Evolutionary conservation across 1,140 invertebrate species (phyloP).

Genomic region (Listronotus bonariensis): DNA sequence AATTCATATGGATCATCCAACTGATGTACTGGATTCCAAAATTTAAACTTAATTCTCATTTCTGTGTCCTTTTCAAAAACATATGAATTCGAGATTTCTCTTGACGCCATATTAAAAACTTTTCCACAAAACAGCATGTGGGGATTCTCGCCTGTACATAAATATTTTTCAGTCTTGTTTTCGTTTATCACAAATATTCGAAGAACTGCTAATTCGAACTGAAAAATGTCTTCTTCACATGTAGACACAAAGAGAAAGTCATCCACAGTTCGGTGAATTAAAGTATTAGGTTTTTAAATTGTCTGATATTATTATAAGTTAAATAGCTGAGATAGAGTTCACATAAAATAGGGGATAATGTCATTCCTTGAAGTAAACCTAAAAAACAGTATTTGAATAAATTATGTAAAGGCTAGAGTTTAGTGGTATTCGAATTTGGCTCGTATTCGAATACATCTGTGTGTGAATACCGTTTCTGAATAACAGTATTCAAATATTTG

Average conservation of each 20-base stretch:
- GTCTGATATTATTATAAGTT: background rate
- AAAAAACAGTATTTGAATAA: background rate
- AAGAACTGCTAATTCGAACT: conserved; percentile 7
- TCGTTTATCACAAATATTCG: background rate
- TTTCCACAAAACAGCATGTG: conserved; percentile 3
- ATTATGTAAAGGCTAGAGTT: background rate
- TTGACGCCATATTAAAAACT: conserved; percentile 8
- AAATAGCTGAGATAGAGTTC: conserved; percentile 11
- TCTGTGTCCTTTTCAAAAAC: conserved; percentile 3
- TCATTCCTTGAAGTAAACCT: conserved; percentile 14
- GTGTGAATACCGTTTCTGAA: no score
- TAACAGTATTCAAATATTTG: no score
- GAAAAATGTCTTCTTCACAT: background rate
- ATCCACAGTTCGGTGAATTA: conserved; percentile 14
- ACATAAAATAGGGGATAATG: conserved; percentile 1
- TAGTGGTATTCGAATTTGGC: no score
- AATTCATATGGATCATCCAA: background rate
- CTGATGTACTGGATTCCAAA: conserved; percentile 5
- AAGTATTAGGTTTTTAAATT: conserved; percentile 7
- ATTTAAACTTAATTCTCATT: conserved; percentile 9
- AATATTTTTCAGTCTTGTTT: conserved; percentile 5
- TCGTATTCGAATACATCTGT: no score
- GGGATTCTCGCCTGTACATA: background rate
- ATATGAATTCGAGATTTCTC: conserved; percentile 8
- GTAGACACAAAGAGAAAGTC: conserved; percentile 9